These are phyloP conservation scores for Caracal caracal DNA, from an alignment of 2,113 vertebrate species.

Conservation along the genomic window DNA sequence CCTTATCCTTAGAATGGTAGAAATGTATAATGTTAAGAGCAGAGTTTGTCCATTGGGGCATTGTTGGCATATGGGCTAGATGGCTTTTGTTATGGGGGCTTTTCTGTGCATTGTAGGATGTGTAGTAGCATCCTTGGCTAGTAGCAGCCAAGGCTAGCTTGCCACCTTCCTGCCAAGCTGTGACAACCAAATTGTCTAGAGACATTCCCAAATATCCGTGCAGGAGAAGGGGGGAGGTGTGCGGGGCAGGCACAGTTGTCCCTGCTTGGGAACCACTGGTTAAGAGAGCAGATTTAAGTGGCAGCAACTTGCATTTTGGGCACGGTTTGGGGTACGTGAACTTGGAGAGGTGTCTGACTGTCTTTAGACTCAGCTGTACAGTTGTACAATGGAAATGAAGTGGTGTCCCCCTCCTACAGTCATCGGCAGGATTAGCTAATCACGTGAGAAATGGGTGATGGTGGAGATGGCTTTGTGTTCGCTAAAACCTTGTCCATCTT, in stretches of 20 bases:
- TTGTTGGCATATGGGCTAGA: neutral
- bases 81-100: neutral
- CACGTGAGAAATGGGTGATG: neutral
- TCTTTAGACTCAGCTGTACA: neutral
- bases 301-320: neutral
- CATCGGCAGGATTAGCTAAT: neutral
- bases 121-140: neutral
- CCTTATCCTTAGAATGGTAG: neutral
- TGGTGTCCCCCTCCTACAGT: neutral
- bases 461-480: neutral
- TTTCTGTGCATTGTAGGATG: neutral
- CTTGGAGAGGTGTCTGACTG: neutral
- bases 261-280: neutral
- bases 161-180: too few relatives aligned
- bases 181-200: neutral
- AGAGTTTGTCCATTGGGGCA: neutral
- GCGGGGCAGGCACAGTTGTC: neutral
- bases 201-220: neutral
- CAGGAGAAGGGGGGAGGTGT: accelerated
- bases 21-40: neutral
- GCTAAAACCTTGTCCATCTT: neutral
- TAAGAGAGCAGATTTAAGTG: too few relatives aligned
- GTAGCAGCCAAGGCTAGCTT: neutral
- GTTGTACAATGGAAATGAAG: neutral
- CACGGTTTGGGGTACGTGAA: neutral